Evolutionary conservation across 2,888 invertebrate genomes (phyloP), one percentile per base, ranked within the genome.

Genomic region (Lissocephala sabroskyi): DNA sequence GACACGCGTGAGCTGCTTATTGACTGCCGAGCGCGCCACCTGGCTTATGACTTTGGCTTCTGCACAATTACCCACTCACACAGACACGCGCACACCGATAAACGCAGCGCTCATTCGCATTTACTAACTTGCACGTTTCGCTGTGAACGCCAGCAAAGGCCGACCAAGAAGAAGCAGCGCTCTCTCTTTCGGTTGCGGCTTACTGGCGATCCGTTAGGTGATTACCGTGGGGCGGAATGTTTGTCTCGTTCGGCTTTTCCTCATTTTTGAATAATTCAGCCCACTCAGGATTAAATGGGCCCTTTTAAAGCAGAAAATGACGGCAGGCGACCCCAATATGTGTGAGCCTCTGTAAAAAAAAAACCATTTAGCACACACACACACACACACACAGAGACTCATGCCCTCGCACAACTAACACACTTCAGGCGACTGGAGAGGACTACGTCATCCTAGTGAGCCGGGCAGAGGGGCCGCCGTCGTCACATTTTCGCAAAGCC

Each of bases 361-460:
- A 41, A 46, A 50, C 62, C 62, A 75, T 71, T 70, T 73, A 67
- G 56, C 30, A 55, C 70, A 68, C 52, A 70, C 70, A 76, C 62
- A 65, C 70, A 76, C 74, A 76, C 43, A 23, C 23, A 23, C 23
- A 23, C 23, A 23, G 3, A 23, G 23, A 23, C 23, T 5, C 7
- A 23, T 23, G 23, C 3, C 23, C 7, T 7, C 7, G 23, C 7
- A 7, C 7, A 23, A 23, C 4, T 5, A 7, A 23, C 4, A 23
- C 23, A 23, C 23, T 23, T 7, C 7, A 5, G 23, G 23, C 59
- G 59, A 52, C 50, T 46, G 50, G n/a, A n/a, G n/a, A 68, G 77
- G 68, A 76, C 68, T 70, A 70, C 68, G 68, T 70, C 68, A 70
- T 70, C 74, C 68, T 70, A 62, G n/a, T n/a, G n/a, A n/a, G 68